Evolutionary conservation across 1,140 invertebrate genomes (phyloP).

Genomic region (Coenobita brevimanus): DNA sequence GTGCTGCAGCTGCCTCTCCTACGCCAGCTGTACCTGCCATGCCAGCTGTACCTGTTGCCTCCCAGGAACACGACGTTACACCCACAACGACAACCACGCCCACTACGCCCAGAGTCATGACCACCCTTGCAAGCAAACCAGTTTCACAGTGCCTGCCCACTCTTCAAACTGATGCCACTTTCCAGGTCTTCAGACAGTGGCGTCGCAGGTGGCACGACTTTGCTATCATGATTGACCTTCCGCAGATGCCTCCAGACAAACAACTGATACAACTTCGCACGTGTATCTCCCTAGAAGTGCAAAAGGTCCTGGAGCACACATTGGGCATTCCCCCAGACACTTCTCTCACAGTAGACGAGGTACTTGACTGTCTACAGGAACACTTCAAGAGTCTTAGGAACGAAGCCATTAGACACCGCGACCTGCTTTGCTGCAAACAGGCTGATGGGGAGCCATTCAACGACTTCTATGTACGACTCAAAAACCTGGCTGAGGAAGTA

Average conservation of each 20-base stretch:
- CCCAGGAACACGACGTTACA: no score
- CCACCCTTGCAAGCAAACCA: no score
- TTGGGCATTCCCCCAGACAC: conserved; percentile 13
- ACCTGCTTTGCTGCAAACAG: conserved; percentile 18
- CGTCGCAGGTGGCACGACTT: neutral
- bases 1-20: no score
- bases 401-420: neutral
- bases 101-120: no score
- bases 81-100: no score
- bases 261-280: conserved; percentile 13
- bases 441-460: neutral
- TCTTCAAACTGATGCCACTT: neutral
- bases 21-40: no score
- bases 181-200: conserved; percentile 4
- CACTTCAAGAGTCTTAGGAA: conserved; percentile 16
- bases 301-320: conserved; percentile 17
- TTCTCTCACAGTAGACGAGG: neutral
- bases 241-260: neutral
- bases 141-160: no score
- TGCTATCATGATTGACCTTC: neutral
- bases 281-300: conserved; percentile 9
- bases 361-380: neutral
- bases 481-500: neutral
- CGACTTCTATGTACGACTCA: neutral
- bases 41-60: no score